A percentile compares a stretch with the other conserved stretches of the same genome.
These are phyloP conservation scores for Rhinella marina DNA, from an alignment of 2,797 vertebrate genomes.

Conservation along the genomic window DNA sequence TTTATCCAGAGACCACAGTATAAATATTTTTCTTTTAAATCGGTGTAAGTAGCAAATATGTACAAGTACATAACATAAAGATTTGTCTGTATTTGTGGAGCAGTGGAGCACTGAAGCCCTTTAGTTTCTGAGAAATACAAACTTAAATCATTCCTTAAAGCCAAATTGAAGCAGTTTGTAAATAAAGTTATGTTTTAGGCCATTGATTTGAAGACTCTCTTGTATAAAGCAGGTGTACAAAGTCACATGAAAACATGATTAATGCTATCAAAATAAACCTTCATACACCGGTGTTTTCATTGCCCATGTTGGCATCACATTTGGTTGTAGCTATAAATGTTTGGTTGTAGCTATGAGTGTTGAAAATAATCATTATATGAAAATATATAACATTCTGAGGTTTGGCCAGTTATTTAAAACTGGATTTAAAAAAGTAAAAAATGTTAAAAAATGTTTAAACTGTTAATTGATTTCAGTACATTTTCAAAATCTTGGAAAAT, in stretches of 20 bases:
- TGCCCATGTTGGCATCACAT: background rate
- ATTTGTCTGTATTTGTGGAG: conserved; percentile 68
- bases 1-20: conserved; percentile 79
- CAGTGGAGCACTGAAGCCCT: background rate
- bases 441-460: background rate
- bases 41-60: conserved; percentile 72
- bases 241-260: conserved; percentile 42
- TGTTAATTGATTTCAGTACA: background rate
- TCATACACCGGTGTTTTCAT: conserved; percentile 41
- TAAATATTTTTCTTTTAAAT: conserved; percentile 83
- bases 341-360: no score
- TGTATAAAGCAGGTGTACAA: conserved; percentile 60
- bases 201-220: conserved; percentile 62
- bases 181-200: conserved; percentile 59
- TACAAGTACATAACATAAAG: conserved; percentile 76
- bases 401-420: background rate
- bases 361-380: background rate
- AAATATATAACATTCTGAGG: background rate
- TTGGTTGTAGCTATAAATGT: background rate
- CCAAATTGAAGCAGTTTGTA: conserved; percentile 61
- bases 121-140: conserved; percentile 66
- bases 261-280: conserved; percentile 60
- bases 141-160: conserved; percentile 72
- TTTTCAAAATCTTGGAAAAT: no score
- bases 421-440: background rate